Evolutionary conservation across 2,888 invertebrate genomes (phyloP), one percentile per base, ranked within the genome.

Genomic region (Thysanoteuthis rhombus): DNA sequence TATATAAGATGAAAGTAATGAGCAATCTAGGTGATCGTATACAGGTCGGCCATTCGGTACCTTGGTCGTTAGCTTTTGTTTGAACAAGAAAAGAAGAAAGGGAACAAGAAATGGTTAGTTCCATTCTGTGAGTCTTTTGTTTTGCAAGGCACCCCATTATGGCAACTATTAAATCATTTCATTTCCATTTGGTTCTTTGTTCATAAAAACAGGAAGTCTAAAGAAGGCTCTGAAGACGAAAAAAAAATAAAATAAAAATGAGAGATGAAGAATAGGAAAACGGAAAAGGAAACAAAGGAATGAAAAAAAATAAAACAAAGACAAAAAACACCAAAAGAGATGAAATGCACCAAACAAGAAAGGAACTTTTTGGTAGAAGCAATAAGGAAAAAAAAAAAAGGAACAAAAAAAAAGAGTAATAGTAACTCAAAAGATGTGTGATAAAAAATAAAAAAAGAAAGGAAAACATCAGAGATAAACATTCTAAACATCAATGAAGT

Each of bases 41-140:
- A n/a, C n/a, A n/a, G n/a, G 75, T 75, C 36, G 75, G n/a, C 75
- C 75, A 36, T 25, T n/a, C 36, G 16, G n/a, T 75, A 36, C n/a
- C 75, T 36, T n/a, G n/a, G 19, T 75, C 19, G 75, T 75, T 75
- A n/a, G n/a, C 36, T n/a, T 36, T n/a, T 75, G 75, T 75, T 75
- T 75, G 12, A 36, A 75, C 75, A 75, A n/a, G 75, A 75, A 58
- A 75, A 75, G n/a, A 75, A 75, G 12, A n/a, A n/a, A 36, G 75
- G 36, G n/a, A 75, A 75, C n/a, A 36, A 36, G 75, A 75, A 75
- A 75, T 75, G 75, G 75, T 75, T 36, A 36, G 75, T 75, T 75
- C 75, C n/a, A n/a, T 75, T 75, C n/a, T 75, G 75, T 75, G 75
- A 75, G n/a, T 75, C 75, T 75, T 75, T 75, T 75, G 75, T 75